Evolutionary conservation across 2,888 invertebrate species (phyloP), one percentile per base, ranked within the genome.

Genomic region (Troides aeacus): DNA sequence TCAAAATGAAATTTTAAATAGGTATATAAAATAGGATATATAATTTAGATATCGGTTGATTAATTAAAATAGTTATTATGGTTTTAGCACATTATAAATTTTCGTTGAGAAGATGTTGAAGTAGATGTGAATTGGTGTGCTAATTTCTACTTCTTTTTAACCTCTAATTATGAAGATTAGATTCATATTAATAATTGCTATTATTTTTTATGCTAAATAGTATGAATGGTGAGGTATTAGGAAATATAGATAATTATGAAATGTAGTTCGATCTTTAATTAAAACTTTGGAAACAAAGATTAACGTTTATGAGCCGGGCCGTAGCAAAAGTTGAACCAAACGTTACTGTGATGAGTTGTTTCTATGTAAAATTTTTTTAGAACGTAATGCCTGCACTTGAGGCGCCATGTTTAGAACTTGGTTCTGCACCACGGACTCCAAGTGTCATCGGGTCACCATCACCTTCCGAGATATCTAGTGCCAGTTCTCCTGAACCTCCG

Each of bases 401-500:
- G 82, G 92, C 90, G 15, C 92, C 92, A 21, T 81, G 82, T 64
- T 79, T 89, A 46, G 92, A 92, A 68, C 77, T 91, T 53, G 92
- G 90, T 69, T 86, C 83, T 62, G 88, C 80, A n/a, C 92, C 90
- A 0, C 81, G 78, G 68, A 84, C 86, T 3, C 85, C 85, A 0
- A 88, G 80, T 71, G 75, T 85, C 8, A 78, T 80, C 42, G 78
- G 81, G 3, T 90, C 92, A 6, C 88, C 90, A 4, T 87, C 92
- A 12, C 85, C 89, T 2, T 92, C 92, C 3, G 92, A 92, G 78
- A 82, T 89, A 64, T 91, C 92, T n/a, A 90, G 86, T 73, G 81
- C 89, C 23, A 92, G 92, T 74, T 91, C 92, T 53, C 86, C 88
- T 2, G 92, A 91, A 76, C 90, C 89, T 7, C 85, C 82, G 24